Conservation (phyloP, 2,113 vertebrate species). For the Maccullochella peelii region DNA sequence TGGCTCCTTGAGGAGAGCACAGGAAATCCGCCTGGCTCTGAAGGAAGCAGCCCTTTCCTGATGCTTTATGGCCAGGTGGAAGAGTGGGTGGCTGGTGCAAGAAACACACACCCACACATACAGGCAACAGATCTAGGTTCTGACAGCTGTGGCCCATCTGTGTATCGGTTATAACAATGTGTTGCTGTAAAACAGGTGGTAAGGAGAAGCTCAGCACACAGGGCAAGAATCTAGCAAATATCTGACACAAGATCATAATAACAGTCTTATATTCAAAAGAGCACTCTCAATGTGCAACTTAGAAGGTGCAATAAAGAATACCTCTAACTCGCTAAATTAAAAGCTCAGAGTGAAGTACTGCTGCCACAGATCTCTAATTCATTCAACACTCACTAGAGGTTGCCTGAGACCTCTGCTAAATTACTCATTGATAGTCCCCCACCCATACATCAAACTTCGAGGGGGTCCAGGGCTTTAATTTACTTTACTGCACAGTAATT, state of each 20-base stretch:
- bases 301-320: slow-evolving; percentile 43
- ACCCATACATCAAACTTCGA: slow-evolving; percentile 48
- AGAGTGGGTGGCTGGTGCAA: slow-evolving; percentile 24
- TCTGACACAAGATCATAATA: not conserved
- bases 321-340: slow-evolving; percentile 50
- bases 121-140: slow-evolving; percentile 16
- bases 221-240: slow-evolving; percentile 5
- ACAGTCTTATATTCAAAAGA: not conserved
- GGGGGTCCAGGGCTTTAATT: slow-evolving; percentile 67
- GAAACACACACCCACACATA: slow-evolving; percentile 6
- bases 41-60: slow-evolving; percentile 76
- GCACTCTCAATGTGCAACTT: not conserved
- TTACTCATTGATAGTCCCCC: slow-evolving; percentile 57
- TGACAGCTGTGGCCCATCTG: slow-evolving; percentile 66
- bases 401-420: slow-evolving; percentile 31
- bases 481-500: slow-evolving; percentile 66
- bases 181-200: slow-evolving; percentile 29
- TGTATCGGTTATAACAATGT: slow-evolving; percentile 13
- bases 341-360: slow-evolving; percentile 40
- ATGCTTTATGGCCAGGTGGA: slow-evolving; percentile 67
- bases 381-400: slow-evolving; percentile 24
- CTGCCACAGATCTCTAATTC: slow-evolving; percentile 60
- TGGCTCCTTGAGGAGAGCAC: slow-evolving; percentile 50
- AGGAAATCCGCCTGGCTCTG: slow-evolving; percentile 77
- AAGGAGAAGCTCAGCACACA: slow-evolving; percentile 6